Evolutionary conservation across 2,797 vertebrate genomes (phyloP).

Genomic region (Catharus ustulatus): DNA sequence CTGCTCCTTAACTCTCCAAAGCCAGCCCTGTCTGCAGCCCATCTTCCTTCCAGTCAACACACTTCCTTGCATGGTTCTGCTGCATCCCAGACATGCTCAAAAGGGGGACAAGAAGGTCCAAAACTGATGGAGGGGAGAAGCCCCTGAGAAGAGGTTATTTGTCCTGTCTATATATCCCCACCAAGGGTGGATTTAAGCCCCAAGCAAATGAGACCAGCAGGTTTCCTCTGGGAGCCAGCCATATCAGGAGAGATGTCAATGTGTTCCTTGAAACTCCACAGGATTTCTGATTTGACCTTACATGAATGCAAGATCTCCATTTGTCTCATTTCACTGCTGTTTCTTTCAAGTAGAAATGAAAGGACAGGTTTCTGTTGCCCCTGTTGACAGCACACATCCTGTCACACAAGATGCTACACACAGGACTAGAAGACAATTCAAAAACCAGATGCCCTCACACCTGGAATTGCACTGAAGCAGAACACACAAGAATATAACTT

Average conservation of each 20-base stretch:
- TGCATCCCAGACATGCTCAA: background rate
- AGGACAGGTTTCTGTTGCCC: background rate
- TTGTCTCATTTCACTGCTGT: background rate
- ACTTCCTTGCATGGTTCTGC: background rate
- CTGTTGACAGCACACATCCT: background rate
- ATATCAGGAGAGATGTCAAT: background rate
- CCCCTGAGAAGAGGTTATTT: accelerated
- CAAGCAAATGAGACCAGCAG: background rate
- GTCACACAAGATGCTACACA: background rate
- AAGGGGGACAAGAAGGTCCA: background rate
- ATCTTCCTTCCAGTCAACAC: background rate
- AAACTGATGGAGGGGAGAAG: background rate
- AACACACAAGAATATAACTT: background rate
- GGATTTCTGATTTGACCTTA: background rate
- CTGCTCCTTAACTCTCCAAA: background rate
- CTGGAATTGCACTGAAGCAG: background rate
- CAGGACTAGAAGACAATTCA: background rate
- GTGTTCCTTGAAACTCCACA: background rate
- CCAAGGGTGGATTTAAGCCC: background rate
- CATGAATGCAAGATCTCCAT: background rate
- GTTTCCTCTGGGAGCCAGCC: background rate
- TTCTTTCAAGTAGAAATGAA: background rate
- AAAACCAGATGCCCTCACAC: background rate
- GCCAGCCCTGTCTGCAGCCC: background rate
- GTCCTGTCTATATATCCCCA: background rate